These are phyloP conservation scores for Drosophila busckii DNA, from an alignment of 1,140 invertebrate genomes.

Conservation along the genomic window DNA sequence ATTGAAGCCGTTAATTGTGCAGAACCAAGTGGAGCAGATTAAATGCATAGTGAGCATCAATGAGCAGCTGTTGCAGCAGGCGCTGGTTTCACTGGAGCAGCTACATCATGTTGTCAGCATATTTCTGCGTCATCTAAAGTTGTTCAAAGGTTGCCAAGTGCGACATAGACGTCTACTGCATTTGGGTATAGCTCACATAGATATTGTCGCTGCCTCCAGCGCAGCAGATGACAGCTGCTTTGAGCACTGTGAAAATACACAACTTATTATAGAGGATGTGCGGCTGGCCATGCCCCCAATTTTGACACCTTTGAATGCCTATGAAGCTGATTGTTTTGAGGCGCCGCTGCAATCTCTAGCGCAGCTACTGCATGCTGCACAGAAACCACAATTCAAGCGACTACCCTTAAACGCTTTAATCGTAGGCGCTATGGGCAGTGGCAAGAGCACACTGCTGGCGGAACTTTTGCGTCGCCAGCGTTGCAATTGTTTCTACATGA, in stretches of 20 bases:
- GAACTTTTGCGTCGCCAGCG: constrained; percentile 38
- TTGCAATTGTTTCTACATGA: constrained; percentile 58
- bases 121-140: constrained; percentile 35
- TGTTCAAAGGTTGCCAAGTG: constrained; percentile 35
- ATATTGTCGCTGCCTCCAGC: constrained; percentile 20
- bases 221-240: constrained; percentile 23
- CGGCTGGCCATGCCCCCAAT: constrained; percentile 8
- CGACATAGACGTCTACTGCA: constrained; percentile 10
- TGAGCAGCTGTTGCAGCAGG: constrained; percentile 18
- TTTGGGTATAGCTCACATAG: constrained; percentile 48
- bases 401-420: constrained; percentile 51
- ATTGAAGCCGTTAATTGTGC: constrained; percentile 7
- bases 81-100: constrained; percentile 14
- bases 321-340: constrained; percentile 34
- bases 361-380: constrained; percentile 28
- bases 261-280: constrained; percentile 37
- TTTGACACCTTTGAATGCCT: constrained; percentile 6
- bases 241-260: constrained; percentile 17
- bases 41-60: constrained; percentile 36
- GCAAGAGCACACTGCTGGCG: constrained; percentile 50
- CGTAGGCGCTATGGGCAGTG: constrained; percentile 53
- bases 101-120: constrained; percentile 30
- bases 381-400: neutral
- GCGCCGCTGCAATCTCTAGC: constrained; percentile 25
- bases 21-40: neutral